Evolutionary conservation across 1,140 invertebrate species (phyloP).

Genomic region (Pseudoatta argentina): DNA sequence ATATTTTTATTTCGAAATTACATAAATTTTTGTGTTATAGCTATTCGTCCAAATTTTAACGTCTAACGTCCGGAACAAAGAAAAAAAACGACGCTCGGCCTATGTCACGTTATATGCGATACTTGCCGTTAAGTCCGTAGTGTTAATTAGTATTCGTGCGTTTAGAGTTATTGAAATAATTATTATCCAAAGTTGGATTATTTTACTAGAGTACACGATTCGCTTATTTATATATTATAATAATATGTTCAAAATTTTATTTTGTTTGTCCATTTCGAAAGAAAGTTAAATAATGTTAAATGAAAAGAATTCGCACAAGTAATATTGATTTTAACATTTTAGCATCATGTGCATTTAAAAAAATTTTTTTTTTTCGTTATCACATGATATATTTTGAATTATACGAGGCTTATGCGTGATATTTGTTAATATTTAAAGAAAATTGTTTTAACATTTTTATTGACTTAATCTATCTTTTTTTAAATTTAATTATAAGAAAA

Average conservation of each 20-base stretch:
- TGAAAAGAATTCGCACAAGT: background rate
- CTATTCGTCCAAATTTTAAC: constrained; percentile 63
- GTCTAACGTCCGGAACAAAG: constrained; percentile 50
- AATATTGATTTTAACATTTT: constrained; percentile 27
- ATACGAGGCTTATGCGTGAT: constrained; percentile 35
- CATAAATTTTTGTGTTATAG: constrained; percentile 53
- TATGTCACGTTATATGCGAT: constrained; percentile 70
- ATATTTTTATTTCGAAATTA: constrained; percentile 62
- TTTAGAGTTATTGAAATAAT: constrained; percentile 48
- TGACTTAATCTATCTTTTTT: constrained; percentile 53
- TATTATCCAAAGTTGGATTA: constrained; percentile 30
- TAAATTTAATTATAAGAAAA: constrained; percentile 51
- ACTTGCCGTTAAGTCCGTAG: constrained; percentile 72
- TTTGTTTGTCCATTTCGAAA: constrained; percentile 39
- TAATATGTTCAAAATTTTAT: constrained; percentile 61
- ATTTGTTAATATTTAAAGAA: constrained; percentile 53
- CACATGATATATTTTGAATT: constrained; percentile 6
- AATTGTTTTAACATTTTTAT: constrained; percentile 50
- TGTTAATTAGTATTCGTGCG: constrained; percentile 45
- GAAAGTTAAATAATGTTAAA: constrained; percentile 19
- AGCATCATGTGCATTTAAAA: constrained; percentile 1
- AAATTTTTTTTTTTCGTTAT: constrained; percentile 42
- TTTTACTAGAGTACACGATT: constrained; percentile 53
- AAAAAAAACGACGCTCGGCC: constrained; percentile 68
- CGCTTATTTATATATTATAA: constrained; percentile 47